Conservation (phyloP, 2,888 invertebrate species). For the Villa cingulata region DNA sequence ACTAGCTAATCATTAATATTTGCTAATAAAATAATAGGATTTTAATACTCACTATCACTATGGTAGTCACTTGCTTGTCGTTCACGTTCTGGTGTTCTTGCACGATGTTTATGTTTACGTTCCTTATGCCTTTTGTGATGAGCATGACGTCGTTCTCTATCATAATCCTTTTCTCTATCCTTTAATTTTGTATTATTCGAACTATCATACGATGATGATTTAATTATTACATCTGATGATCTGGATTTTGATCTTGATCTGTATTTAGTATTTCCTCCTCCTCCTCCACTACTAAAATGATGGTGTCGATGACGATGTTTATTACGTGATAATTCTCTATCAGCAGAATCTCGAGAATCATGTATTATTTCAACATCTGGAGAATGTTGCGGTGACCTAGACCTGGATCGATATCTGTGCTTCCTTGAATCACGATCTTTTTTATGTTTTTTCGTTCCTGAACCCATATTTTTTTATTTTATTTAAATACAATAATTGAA, state of each 20-base stretch:
- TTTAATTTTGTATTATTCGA: neutral
- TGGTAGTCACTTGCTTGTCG: constrained; percentile 28
- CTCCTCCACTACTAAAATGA: neutral
- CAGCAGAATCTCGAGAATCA: neutral
- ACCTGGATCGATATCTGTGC: constrained; percentile 25
- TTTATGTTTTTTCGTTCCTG: constrained; percentile 33
- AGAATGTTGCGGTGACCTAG: constrained; percentile 15
- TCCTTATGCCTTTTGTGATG: constrained; percentile 21
- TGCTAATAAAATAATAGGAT: neutral
- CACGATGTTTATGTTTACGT: constrained; percentile 21
- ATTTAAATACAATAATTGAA: neutral
- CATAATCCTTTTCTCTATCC: neutral
- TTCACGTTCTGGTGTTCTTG: constrained; percentile 1
- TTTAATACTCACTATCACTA: constrained; percentile 34
- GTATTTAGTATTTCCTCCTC: neutral
- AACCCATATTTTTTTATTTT: constrained; percentile 26
- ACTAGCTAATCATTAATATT: no score
- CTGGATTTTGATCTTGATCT: neutral
- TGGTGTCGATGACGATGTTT: neutral
- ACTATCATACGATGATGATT: neutral
- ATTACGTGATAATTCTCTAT: neutral
- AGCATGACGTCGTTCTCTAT: neutral
- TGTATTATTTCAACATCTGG: constrained; percentile 13
- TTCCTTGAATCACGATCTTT: constrained; percentile 28
- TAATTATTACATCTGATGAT: neutral